A percentile compares a stretch with the other conserved stretches of the same genome.
Conservation (phyloP, 1,140 invertebrate species). For the Melipona quadrifasciata region DNA sequence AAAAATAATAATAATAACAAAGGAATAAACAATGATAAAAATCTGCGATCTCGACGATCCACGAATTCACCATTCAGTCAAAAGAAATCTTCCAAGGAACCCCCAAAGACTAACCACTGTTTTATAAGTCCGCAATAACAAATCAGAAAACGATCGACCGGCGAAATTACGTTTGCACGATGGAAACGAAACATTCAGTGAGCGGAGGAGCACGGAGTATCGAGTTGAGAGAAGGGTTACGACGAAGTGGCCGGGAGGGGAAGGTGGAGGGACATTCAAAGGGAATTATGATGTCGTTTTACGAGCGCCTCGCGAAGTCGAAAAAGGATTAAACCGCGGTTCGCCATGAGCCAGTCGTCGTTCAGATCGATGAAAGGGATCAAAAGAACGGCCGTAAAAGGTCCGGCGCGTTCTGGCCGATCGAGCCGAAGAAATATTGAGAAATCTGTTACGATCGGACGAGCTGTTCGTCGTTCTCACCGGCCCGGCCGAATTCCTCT, state of each 20-base stretch:
- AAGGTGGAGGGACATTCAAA: constrained; percentile 4
- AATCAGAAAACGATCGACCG: background rate
- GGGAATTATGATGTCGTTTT: constrained; percentile 63
- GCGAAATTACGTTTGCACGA: constrained; percentile 31
- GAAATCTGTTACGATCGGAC: constrained; percentile 52
- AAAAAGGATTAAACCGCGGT: constrained; percentile 59
- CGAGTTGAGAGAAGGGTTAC: constrained; percentile 35
- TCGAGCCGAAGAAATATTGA: constrained; percentile 49
- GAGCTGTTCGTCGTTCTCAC: constrained; percentile 18
- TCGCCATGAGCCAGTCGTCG: constrained; percentile 11
- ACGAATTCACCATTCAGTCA: no score
- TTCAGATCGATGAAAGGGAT: constrained; percentile 50
- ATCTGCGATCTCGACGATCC: no score
- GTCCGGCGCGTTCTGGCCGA: constrained; percentile 27
- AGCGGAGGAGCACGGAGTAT: background rate
- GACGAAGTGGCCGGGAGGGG: background rate
- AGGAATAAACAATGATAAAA: no score
- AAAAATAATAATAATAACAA: no score
- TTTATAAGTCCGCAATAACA: background rate
- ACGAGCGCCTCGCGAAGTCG: constrained; percentile 57
- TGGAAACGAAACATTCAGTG: constrained; percentile 10
- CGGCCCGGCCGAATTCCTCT: constrained; percentile 41
- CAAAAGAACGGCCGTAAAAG: constrained; percentile 43
- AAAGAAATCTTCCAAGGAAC: no score
- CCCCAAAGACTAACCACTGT: no score